Conservation (phyloP, 2,888 invertebrate genomes). For the Macropis europaea region DNA sequence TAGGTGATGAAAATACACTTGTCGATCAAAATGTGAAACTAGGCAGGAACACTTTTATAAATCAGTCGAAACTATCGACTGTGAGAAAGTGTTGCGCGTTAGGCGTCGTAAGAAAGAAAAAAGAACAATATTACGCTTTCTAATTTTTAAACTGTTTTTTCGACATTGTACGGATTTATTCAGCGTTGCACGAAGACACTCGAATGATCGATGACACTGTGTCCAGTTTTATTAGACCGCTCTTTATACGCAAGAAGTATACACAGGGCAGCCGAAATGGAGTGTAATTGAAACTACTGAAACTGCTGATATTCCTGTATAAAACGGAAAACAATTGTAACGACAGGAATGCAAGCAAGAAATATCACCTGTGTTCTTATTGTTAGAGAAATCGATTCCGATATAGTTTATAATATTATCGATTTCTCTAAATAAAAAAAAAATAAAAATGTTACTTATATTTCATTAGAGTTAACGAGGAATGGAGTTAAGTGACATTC, state of each 20-base stretch:
- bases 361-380: background rate
- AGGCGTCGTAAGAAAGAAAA: background rate
- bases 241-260: conserved; percentile 43
- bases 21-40: too few relatives aligned
- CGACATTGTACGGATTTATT: background rate
- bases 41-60: background rate
- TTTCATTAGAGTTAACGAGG: background rate
- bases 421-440: too few relatives aligned
- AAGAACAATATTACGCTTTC: conserved; percentile 31
- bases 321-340: background rate
- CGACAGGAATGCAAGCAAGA: background rate
- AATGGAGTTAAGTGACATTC: too few relatives aligned
- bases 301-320: background rate
- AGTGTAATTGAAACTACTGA: background rate
- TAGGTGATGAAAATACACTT: too few relatives aligned
- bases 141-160: conserved; percentile 14
- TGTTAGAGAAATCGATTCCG: background rate
- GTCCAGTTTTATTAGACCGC: conserved; percentile 52
- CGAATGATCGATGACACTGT: conserved; percentile 56
- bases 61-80: background rate
- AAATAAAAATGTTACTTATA: background rate
- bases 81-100: background rate
- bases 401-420: background rate
- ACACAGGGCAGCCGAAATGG: conserved; percentile 42
- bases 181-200: conserved; percentile 41